phyloP scores from a whole-genome alignment of 2,888 invertebrate species.

The Serripes groenlandicus region DNA sequence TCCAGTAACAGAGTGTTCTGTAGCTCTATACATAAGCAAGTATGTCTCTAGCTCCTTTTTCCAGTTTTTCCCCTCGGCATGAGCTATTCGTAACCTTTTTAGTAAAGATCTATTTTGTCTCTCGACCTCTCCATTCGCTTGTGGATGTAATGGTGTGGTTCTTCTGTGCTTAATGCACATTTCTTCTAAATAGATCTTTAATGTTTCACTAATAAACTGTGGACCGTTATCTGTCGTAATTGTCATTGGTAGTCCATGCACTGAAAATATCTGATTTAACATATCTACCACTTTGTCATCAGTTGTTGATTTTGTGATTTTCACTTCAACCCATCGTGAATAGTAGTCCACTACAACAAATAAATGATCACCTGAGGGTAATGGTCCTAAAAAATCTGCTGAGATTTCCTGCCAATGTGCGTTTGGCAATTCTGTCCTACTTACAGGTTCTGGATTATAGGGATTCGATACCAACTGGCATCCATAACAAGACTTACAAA shows the following conservation, averaged over 20 bases:
- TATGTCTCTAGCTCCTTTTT: too few relatives aligned
- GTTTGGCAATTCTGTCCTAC: conserved; percentile 45
- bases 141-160: too few relatives aligned
- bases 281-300: conserved; percentile 5
- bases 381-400: conserved; percentile 38
- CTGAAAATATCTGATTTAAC: conserved; percentile 14
- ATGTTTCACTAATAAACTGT: too few relatives aligned
- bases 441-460: conserved; percentile 41
- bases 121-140: too few relatives aligned
- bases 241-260: conserved; percentile 29
- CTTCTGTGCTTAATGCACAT: too few relatives aligned
- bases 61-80: too few relatives aligned
- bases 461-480: conserved; percentile 46
- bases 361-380: conserved; percentile 9
- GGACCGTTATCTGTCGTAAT: conserved; percentile 51
- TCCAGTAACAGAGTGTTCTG: too few relatives aligned
- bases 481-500: conserved; percentile 57
- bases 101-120: too few relatives aligned
- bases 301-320: conserved; percentile 22
- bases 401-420: conserved; percentile 51
- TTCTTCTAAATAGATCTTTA: too few relatives aligned
- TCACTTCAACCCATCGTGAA: conserved; percentile 15
- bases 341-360: conserved; percentile 36
- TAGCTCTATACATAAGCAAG: too few relatives aligned
- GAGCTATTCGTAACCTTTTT: too few relatives aligned